A percentile compares a stretch with the other conserved stretches of the same genome.
These are phyloP conservation scores for Drosophila nikananu DNA, from an alignment of 1,140 invertebrate species.

Conservation along the genomic window DNA sequence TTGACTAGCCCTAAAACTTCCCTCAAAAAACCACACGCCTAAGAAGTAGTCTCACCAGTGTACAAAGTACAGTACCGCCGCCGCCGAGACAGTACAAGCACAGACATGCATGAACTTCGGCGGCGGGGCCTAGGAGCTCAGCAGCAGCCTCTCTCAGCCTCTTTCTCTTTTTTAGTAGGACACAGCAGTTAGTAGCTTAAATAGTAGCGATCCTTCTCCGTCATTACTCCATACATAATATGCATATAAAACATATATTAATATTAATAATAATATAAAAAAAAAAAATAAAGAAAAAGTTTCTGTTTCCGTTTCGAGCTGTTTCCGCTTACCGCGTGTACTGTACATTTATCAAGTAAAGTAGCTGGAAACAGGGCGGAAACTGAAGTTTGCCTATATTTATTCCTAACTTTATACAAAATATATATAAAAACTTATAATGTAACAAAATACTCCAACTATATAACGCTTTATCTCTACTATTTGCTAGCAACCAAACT, in stretches of 20 bases:
- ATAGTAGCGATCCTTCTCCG: constrained; percentile 31
- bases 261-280: constrained; percentile 10
- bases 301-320: constrained; percentile 17
- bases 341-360: constrained; percentile 6
- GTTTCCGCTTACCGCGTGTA: constrained; percentile 3
- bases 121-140: constrained; percentile 1
- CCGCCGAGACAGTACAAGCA: not conserved
- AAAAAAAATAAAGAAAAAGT: constrained; percentile 7
- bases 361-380: constrained; percentile 11
- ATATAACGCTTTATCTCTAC: constrained; percentile 61
- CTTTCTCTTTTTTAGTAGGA: constrained; percentile 18
- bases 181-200: constrained; percentile 36
- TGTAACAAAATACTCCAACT: constrained; percentile 41
- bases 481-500: constrained; percentile 51
- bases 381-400: constrained; percentile 38
- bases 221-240: constrained; percentile 50
- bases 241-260: constrained; percentile 32
- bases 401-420: constrained; percentile 30
- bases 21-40: constrained; percentile 4
- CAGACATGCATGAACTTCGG: constrained; percentile 16
- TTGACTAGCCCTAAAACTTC: constrained; percentile 27
- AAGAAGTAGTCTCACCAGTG: constrained; percentile 13
- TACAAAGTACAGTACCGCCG: constrained; percentile 41
- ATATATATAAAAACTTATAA: constrained; percentile 27
- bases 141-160: constrained; percentile 7